A percentile compares a stretch with the other conserved stretches of the same genome.
Evolutionary conservation across 2,888 invertebrate species (phyloP).

Genomic region (Ectobius pallidus): DNA sequence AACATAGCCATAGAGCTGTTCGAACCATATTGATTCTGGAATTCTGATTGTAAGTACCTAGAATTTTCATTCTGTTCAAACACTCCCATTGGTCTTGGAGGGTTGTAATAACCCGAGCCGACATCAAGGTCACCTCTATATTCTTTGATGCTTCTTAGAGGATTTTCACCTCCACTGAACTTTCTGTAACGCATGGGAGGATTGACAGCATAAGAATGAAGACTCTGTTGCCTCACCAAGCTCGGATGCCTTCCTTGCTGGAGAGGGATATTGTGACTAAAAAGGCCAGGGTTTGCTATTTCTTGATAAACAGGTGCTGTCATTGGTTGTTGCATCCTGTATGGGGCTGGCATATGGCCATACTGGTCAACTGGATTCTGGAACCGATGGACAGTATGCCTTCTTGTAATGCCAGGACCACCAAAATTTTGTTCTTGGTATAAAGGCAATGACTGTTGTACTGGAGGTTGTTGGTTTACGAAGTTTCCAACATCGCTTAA

Average conservation of each 20-base stretch:
- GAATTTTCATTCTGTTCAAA: neutral
- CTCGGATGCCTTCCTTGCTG: neutral
- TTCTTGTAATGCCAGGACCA: no score
- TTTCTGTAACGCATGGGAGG: slow-evolving; percentile 10
- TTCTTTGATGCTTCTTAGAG: slow-evolving; percentile 14
- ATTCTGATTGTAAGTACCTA: no score
- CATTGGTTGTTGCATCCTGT: no score
- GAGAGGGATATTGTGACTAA: no score
- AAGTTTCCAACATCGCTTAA: neutral
- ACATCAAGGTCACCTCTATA: neutral
- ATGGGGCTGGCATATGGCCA: no score
- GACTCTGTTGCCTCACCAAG: neutral
- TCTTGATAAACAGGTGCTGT: no score
- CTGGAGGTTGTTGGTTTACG: neutral
- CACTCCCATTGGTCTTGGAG: neutral
- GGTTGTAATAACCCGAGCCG: neutral
- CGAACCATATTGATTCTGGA: neutral
- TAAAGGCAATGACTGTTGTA: no score
- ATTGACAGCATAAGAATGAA: neutral
- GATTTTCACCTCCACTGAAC: neutral
- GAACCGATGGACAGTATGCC: no score
- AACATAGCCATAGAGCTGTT: neutral
- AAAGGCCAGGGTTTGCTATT: no score
- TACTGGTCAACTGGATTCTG: no score
- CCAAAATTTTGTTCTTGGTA: no score